Conservation (phyloP, 1,140 invertebrate species). For the Drosophila cardini region DNA sequence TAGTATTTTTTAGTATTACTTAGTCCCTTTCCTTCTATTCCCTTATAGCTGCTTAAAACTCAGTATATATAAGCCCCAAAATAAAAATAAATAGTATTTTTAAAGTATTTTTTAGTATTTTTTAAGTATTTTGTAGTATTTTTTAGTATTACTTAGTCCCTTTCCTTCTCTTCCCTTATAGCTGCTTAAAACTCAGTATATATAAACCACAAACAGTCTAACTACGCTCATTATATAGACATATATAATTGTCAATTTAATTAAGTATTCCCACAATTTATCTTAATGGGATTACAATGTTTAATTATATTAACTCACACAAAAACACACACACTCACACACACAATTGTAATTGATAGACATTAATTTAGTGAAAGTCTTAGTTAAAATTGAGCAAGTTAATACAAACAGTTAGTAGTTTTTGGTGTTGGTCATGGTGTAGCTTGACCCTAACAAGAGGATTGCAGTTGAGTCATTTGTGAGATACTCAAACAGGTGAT, state of each 20-base stretch:
- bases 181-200: not conserved
- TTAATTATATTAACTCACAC: conserved; percentile 23
- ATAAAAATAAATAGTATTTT: too few relatives aligned
- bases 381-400: not conserved
- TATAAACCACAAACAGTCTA: not conserved
- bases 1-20: too few relatives aligned
- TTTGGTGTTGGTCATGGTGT: conserved; percentile 20
- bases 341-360: conserved; percentile 32
- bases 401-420: not conserved
- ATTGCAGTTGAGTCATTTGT: conserved; percentile 37
- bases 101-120: too few relatives aligned
- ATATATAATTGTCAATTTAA: conserved; percentile 8
- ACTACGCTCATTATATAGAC: not conserved
- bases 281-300: conserved; percentile 20
- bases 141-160: not conserved
- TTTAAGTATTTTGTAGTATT: too few relatives aligned
- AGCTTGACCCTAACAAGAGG: conserved; percentile 6
- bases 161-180: not conserved
- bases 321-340: not conserved
- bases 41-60: not conserved
- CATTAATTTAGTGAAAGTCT: conserved; percentile 57
- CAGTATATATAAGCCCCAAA: not conserved
- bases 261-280: conserved; percentile 13
- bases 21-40: not conserved
- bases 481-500: conserved; percentile 45